Evolutionary conservation across 2,113 vertebrate genomes (phyloP), one percentile per base, ranked within the genome.

Genomic region (Leucosticte australis): DNA sequence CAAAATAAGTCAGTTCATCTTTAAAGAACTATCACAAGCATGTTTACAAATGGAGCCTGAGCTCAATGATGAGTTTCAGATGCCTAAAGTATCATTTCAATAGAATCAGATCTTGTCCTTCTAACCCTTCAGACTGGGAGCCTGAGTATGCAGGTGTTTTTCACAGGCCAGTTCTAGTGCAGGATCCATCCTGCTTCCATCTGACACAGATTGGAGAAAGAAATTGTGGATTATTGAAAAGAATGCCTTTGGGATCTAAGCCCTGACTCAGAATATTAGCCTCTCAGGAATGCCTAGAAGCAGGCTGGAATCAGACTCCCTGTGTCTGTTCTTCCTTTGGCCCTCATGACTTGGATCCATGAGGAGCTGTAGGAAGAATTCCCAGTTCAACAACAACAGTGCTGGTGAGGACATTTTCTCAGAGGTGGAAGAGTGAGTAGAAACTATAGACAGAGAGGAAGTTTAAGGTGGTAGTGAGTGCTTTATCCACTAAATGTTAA

Each of bases 271-370:
- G 21, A 50, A 30, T n/a, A 41, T 53, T 53, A 37, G 9, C 28
- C 4, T 90, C 30, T 30, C 35, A 67, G 21, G 42, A 67, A 52
- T 59, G 17, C 21, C 26, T 65, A 71, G 19, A 53, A 15, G 5
- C 28, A 67, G 30, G 17, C 41, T 71, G 64, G 21, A 59, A 62
- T 26, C 35, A 79, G 28, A 39, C 19, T 68, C 19, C 19, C 9
- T 68, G 7, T n/a, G 33, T 23, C 26, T 62, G 26, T 41, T 82
- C 39, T 67, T 78, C 22, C 16, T 13, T 83, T 76, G 31, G 22
- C 19, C n/a, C 21, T 41, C 5, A 1, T 28, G 28, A 17, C 20
- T 31, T 49, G 47, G 49, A 65, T 68, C 10, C 1, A 0, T 23
- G 23, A 82, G 19, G 37, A 79, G 22, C 19, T 77, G 10, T n/a